phyloP scores from a whole-genome alignment of 2,797 vertebrate species.

The Huso huso region DNA sequence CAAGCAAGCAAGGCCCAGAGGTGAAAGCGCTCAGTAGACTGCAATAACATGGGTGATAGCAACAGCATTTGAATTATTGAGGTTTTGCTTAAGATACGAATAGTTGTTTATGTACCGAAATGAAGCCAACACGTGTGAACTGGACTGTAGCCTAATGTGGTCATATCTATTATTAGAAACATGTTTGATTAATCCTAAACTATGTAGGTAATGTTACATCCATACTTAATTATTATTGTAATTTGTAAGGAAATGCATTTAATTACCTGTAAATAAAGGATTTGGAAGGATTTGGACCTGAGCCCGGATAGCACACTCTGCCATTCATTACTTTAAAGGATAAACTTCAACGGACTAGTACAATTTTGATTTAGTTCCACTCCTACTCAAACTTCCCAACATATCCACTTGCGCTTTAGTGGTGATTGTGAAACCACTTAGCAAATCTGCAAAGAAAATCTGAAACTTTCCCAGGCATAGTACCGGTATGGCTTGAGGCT shows the following conservation, averaged over 20 bases:
- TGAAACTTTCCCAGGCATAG: constrained; percentile 33
- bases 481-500: constrained; percentile 4
- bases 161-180: too few relatives aligned
- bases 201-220: too few relatives aligned
- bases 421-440: constrained; percentile 20
- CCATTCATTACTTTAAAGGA: background rate
- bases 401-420: constrained; percentile 53
- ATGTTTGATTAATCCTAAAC: too few relatives aligned
- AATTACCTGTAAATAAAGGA: too few relatives aligned
- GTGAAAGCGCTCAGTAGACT: too few relatives aligned
- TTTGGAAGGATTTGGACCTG: background rate
- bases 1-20: too few relatives aligned
- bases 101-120: too few relatives aligned
- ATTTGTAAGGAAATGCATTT: background rate
- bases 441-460: background rate
- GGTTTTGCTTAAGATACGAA: too few relatives aligned
- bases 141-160: too few relatives aligned
- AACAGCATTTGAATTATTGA: too few relatives aligned
- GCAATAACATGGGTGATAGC: too few relatives aligned
- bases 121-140: too few relatives aligned
- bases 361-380: constrained; percentile 33
- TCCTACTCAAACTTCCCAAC: constrained; percentile 50
- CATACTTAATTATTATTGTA: background rate
- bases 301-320: background rate
- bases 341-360: background rate